These are phyloP conservation scores for Caenorhabditis wallacei DNA, from an alignment of 2,888 invertebrate species.

Conservation along the genomic window DNA sequence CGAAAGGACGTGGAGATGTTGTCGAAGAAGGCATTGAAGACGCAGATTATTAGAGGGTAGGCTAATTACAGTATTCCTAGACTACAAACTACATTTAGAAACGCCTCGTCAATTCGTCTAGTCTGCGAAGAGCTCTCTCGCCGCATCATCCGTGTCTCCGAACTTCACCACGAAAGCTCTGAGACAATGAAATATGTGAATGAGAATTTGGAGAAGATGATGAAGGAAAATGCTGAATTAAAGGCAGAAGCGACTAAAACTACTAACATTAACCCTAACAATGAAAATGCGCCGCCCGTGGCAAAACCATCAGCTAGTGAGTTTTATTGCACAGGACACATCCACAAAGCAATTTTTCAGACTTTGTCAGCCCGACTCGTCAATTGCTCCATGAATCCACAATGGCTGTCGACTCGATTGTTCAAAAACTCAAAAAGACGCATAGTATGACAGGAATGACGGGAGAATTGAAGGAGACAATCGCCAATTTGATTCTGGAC, in stretches of 20 bases:
- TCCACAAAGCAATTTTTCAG: too few relatives aligned
- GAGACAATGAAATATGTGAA: slow-evolving; percentile 35
- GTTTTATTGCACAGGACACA: too few relatives aligned
- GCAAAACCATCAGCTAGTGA: slow-evolving; percentile 10
- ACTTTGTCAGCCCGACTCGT: slow-evolving; percentile 57
- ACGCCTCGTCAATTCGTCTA: slow-evolving; percentile 40
- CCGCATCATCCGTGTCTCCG: slow-evolving; percentile 22
- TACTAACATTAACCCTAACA: background rate
- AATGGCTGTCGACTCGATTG: slow-evolving; percentile 55
- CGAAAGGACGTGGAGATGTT: slow-evolving; percentile 36
- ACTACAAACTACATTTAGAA: background rate
- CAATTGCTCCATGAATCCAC: slow-evolving; percentile 59
- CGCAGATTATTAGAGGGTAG: slow-evolving; percentile 19
- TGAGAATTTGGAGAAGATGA: slow-evolving; percentile 20
- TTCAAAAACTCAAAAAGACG: slow-evolving; percentile 57
- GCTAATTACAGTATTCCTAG: too few relatives aligned
- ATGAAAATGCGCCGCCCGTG: slow-evolving; percentile 47
- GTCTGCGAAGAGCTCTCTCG: slow-evolving; percentile 51
- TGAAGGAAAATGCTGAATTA: slow-evolving; percentile 25
- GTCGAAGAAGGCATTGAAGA: slow-evolving; percentile 42
- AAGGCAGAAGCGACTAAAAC: background rate
- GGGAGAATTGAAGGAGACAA: slow-evolving; percentile 25
- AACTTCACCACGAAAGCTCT: slow-evolving; percentile 40
- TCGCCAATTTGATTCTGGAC: slow-evolving; percentile 36
- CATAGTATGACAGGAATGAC: slow-evolving; percentile 31